Percentiles rank a stretch among this genome's conserved stretches.
phyloP scores from a whole-genome alignment of 2,113 vertebrate genomes.

The Stomatorhinus ivindoensis region DNA sequence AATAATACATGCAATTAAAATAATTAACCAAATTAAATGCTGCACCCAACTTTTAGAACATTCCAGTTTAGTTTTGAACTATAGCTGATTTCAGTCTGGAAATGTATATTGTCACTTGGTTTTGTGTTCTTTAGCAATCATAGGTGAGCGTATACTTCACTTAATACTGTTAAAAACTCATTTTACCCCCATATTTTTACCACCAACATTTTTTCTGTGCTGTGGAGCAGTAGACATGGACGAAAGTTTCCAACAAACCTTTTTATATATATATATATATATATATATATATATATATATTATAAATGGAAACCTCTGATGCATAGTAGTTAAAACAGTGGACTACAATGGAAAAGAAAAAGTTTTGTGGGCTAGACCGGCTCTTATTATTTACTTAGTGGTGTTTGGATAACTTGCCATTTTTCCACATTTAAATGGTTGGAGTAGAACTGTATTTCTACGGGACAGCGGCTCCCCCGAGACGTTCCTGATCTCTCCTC shows the following conservation, averaged over 20 bases:
- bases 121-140: neutral
- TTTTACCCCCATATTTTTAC: neutral
- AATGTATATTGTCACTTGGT: neutral
- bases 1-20: neutral
- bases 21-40: neutral
- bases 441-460: neutral
- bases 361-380: neutral
- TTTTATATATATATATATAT: neutral
- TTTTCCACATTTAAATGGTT: conserved; percentile 1
- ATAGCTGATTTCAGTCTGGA: neutral
- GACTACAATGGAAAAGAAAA: neutral
- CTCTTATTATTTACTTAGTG: conserved; percentile 2
- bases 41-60: neutral
- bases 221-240: neutral
- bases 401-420: neutral
- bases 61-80: neutral
- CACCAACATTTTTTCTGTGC: neutral
- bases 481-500: neutral
- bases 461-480: neutral
- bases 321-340: conserved; percentile 3
- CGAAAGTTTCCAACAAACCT: neutral
- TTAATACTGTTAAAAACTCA: neutral
- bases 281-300: neutral
- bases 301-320: neutral
- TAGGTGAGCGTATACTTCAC: neutral